These are phyloP conservation scores for Drosophila anomelani DNA, from an alignment of 2,888 invertebrate genomes.

Conservation along the genomic window DNA sequence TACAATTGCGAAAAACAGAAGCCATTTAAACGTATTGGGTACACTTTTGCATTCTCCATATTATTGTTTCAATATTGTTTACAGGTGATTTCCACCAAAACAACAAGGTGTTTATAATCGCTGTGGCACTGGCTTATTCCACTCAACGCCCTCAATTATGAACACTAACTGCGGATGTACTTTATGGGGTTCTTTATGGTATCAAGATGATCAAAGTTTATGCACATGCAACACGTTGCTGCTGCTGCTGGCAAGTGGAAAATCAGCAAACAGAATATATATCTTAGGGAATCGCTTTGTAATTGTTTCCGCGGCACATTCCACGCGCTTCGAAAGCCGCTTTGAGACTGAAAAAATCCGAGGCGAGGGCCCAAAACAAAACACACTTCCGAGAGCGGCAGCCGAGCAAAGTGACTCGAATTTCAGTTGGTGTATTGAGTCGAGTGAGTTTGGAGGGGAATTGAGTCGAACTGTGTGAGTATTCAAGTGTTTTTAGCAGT, in stretches of 20 bases:
- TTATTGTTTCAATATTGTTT: conserved; percentile 53
- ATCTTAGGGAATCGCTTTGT: conserved; percentile 2
- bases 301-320: conserved; percentile 46
- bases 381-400: conserved; percentile 31
- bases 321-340: conserved; percentile 61
- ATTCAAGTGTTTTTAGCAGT: conserved; percentile 5
- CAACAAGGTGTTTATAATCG: conserved; percentile 61
- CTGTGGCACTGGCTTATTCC: conserved; percentile 16
- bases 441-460: conserved; percentile 18
- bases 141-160: conserved; percentile 30
- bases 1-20: conserved; percentile 31
- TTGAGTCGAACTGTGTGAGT: conserved; percentile 16
- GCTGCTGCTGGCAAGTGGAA: neutral
- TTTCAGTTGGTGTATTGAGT: conserved; percentile 9
- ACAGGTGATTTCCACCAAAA: conserved; percentile 42
- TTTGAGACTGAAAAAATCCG: conserved; percentile 80
- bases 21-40: conserved; percentile 13
- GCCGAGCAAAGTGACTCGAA: conserved; percentile 15
- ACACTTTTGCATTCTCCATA: conserved; percentile 44
- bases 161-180: conserved; percentile 66
- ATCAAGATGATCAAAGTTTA: conserved; percentile 37
- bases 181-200: conserved; percentile 47
- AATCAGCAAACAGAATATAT: conserved; percentile 10
- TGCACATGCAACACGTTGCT: conserved; percentile 72
- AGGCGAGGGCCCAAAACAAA: conserved; percentile 53